A percentile compares a stretch with the other conserved stretches of the same genome.
Evolutionary conservation across 1,140 invertebrate species (phyloP).

Genomic region (Coelopa frigida): DNA sequence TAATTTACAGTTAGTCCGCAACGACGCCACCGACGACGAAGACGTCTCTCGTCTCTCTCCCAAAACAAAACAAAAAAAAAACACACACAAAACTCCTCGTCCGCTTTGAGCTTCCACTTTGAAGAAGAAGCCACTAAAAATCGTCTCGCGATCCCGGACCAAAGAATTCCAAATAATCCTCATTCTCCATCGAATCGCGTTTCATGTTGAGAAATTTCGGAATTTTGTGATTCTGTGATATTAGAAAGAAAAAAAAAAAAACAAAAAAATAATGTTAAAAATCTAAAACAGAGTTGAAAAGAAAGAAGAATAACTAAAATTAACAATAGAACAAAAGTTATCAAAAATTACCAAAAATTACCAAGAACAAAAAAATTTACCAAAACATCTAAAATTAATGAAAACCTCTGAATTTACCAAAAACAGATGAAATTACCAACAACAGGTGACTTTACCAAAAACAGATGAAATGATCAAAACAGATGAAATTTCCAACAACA

Average conservation of each 20-base stretch:
- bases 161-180: constrained; percentile 2
- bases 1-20: constrained; percentile 43
- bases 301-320: too few relatives aligned
- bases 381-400: too few relatives aligned
- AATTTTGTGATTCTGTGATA: constrained; percentile 10
- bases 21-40: constrained; percentile 27
- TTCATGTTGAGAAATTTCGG: neutral
- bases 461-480: too few relatives aligned
- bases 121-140: constrained; percentile 10
- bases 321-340: too few relatives aligned
- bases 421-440: too few relatives aligned
- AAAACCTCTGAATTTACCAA: too few relatives aligned
- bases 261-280: constrained; percentile 7
- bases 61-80: constrained; percentile 15
- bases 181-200: neutral
- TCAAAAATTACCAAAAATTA: too few relatives aligned
- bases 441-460: too few relatives aligned
- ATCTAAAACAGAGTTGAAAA: too few relatives aligned
- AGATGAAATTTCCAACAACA: too few relatives aligned
- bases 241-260: constrained; percentile 14
- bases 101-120: constrained; percentile 15
- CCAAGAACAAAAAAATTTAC: too few relatives aligned
- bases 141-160: too few relatives aligned
- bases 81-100: constrained; percentile 14
- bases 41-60: constrained; percentile 5